Conservation (phyloP, 1,140 invertebrate genomes). For the Eriocheir sinensis region DNA sequence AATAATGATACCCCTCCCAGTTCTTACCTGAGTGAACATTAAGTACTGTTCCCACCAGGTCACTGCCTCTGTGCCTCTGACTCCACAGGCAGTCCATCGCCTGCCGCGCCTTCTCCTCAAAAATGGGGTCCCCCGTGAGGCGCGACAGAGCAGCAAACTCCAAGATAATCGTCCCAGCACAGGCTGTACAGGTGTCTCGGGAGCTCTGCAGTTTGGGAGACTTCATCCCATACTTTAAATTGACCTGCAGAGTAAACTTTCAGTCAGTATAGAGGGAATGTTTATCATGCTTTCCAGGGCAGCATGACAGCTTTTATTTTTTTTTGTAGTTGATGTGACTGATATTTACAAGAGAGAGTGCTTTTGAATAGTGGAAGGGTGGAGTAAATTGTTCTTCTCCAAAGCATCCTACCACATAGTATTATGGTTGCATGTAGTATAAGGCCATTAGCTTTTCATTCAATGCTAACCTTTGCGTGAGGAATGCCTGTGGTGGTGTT, state of each 20-base stretch:
- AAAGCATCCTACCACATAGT: not conserved
- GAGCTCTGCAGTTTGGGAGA: conserved; percentile 88
- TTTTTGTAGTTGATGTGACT: not conserved
- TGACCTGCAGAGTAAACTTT: conserved; percentile 86
- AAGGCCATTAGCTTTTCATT: not conserved
- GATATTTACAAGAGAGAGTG: not conserved
- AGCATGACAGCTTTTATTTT: not conserved
- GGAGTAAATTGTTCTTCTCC: not conserved
- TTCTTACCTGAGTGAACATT: conserved; percentile 89
- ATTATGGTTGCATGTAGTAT: not conserved
- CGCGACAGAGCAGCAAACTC: conserved; percentile 98
- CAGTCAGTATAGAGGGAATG: not conserved
- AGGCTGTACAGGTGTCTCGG: conserved; percentile 94
- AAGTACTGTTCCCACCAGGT: conserved; percentile 96
- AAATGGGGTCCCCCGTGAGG: conserved; percentile 94
- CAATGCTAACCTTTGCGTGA: conserved; percentile 90
- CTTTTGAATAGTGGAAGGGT: no score
- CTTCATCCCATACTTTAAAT: conserved; percentile 94
- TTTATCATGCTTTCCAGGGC: not conserved
- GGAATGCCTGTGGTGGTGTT: conserved; percentile 99
- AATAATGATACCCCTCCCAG: no score
- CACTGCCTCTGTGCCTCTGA: conserved; percentile 94
- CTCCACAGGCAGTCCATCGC: conserved; percentile 99
- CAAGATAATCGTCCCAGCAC: conserved; percentile 98
- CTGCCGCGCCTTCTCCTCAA: conserved; percentile 93